A percentile compares a stretch with the other conserved stretches of the same genome.
phyloP scores from a whole-genome alignment of 2,113 vertebrate genomes.

The Oncorhynchus masou region DNA sequence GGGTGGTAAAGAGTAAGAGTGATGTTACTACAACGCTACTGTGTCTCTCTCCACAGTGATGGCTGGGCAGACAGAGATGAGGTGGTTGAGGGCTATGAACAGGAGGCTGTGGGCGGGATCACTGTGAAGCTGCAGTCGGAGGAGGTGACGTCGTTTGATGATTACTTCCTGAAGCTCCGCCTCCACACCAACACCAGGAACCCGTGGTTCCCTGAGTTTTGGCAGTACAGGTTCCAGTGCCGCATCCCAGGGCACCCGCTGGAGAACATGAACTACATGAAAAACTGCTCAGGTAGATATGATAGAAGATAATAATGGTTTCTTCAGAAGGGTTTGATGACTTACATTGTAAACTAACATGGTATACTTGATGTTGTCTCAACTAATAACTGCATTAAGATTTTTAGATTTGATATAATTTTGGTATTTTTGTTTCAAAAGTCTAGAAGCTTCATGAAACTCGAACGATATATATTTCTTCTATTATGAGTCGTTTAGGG shows the following conservation, averaged over 20 bases:
- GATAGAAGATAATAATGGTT: conserved; percentile 6
- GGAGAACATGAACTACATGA: conserved; percentile 88
- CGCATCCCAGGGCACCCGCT: conserved; percentile 86
- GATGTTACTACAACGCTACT: not conserved
- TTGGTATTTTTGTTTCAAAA: not conserved
- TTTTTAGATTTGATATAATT: not conserved
- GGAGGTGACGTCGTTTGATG: conserved; percentile 90
- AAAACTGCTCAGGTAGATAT: conserved; percentile 89
- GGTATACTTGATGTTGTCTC: not conserved
- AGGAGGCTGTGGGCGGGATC: conserved; percentile 93
- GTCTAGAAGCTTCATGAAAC: conserved; percentile 43
- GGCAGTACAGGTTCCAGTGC: conserved; percentile 97
- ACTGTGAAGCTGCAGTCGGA: conserved; percentile 93
- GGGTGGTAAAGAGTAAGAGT: not conserved
- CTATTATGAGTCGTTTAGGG: no score
- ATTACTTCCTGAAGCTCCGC: conserved; percentile 89
- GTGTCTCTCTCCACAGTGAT: conserved; percentile 73
- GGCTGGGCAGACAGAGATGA: conserved; percentile 98
- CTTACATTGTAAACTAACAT: not conserved
- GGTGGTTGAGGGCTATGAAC: conserved; percentile 95
- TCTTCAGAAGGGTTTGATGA: conserved; percentile 13
- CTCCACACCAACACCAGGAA: conserved; percentile 91
- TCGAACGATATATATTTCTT: conserved; percentile 24
- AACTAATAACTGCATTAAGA: not conserved
- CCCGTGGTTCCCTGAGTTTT: conserved; percentile 98